Percentiles rank a stretch among this genome's conserved stretches.
phyloP scores from a whole-genome alignment of 2,113 vertebrate genomes.

The Chamaetylas fuelleborni region DNA sequence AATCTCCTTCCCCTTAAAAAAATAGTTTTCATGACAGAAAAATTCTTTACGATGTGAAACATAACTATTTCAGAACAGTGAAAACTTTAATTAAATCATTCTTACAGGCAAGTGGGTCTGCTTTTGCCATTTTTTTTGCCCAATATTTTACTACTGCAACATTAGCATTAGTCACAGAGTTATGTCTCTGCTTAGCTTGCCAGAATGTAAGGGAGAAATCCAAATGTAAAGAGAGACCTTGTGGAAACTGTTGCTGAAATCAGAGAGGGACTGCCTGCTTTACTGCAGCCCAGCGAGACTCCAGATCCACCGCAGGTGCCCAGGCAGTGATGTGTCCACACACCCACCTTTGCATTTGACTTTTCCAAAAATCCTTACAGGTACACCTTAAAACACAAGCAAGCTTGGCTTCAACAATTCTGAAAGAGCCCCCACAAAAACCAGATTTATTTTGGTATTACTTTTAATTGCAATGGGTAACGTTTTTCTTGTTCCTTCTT shows the following conservation, averaged over 20 bases:
- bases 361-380: neutral
- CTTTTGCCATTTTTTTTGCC: conserved; percentile 48
- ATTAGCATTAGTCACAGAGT: conserved; percentile 27
- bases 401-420: neutral
- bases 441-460: neutral
- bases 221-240: neutral
- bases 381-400: neutral
- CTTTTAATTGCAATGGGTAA: neutral
- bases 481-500: neutral
- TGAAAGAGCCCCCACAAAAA: neutral
- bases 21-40: conserved; percentile 35
- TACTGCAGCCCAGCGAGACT: neutral
- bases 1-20: conserved; percentile 8
- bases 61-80: conserved; percentile 32
- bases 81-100: conserved; percentile 63
- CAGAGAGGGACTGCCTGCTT: neutral
- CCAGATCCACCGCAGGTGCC: neutral
- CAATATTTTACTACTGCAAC: conserved; percentile 30
- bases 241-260: neutral
- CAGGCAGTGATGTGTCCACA: neutral
- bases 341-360: neutral
- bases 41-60: conserved; percentile 51
- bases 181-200: neutral
- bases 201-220: neutral
- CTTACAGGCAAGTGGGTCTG: neutral